phyloP scores from a whole-genome alignment of 2,113 vertebrate species.

The Thalassoma bifasciatum region DNA sequence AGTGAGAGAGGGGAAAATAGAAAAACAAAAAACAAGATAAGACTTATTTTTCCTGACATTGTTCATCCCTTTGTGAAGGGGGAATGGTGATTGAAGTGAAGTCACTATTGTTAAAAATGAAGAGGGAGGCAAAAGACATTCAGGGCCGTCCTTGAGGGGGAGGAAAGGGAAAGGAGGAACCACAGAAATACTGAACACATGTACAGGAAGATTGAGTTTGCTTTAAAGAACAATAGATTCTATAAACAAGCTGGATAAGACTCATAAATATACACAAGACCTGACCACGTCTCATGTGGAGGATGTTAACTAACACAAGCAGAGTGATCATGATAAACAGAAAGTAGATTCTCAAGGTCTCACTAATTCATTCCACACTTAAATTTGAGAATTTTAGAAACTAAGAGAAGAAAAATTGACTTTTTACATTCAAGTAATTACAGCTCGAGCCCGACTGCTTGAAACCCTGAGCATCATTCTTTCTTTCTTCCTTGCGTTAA shows the following conservation, averaged over 20 bases:
- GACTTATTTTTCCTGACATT: too few relatives aligned
- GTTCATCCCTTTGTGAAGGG: too few relatives aligned
- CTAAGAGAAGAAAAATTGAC: too few relatives aligned
- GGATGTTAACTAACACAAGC: too few relatives aligned
- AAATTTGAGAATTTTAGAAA: too few relatives aligned
- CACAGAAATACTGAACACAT: slow-evolving; percentile 2
- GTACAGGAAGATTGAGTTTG: slow-evolving; percentile 58
- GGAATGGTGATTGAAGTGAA: too few relatives aligned
- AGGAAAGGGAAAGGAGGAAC: slow-evolving; percentile 51
- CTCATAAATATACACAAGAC: not conserved
- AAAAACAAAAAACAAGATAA: too few relatives aligned
- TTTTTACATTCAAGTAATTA: too few relatives aligned
- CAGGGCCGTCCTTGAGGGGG: slow-evolving; percentile 25
- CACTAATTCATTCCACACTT: too few relatives aligned
- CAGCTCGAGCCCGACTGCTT: too few relatives aligned
- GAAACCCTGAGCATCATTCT: too few relatives aligned
- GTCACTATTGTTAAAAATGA: not conserved
- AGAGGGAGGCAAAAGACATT: not conserved
- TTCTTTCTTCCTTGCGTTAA: too few relatives aligned
- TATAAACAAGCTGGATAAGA: slow-evolving; percentile 27
- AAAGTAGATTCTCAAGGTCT: not conserved
- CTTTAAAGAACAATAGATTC: slow-evolving; percentile 49
- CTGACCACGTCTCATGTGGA: not conserved
- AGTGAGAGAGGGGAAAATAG: not conserved
- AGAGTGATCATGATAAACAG: not conserved